phyloP scores from a whole-genome alignment of 2,797 vertebrate species.

The Propithecus perrieri region DNA sequence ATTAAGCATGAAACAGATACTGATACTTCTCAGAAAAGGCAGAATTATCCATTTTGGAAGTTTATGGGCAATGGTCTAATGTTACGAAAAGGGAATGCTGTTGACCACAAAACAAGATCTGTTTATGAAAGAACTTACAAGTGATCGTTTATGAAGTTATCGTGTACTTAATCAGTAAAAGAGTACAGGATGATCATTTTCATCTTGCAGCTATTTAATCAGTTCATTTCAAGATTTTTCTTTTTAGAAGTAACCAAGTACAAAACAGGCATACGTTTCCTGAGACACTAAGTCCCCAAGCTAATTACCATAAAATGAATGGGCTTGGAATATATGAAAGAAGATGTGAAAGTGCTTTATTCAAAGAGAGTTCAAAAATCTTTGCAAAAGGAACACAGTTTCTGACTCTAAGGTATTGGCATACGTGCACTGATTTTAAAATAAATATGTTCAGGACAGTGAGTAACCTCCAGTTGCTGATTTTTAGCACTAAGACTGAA shows the following conservation, averaged over 20 bases:
- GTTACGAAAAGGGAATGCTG: background rate
- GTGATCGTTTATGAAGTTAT: background rate
- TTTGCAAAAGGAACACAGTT: constrained; percentile 52
- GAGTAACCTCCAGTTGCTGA: constrained; percentile 55
- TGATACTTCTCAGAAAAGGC: background rate
- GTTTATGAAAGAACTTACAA: background rate
- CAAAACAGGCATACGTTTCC: constrained; percentile 69
- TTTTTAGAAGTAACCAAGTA: constrained; percentile 67
- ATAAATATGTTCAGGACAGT: constrained; percentile 23
- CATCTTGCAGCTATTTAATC: constrained; percentile 36
- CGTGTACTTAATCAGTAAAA: background rate
- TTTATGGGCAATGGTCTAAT: background rate
- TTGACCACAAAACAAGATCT: background rate
- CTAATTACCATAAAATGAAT: constrained; percentile 81
- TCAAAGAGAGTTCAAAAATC: constrained; percentile 75
- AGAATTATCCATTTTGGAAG: background rate
- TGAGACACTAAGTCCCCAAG: constrained; percentile 73
- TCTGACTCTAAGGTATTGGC: constrained; percentile 62
- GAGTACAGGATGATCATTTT: background rate
- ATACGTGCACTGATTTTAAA: constrained; percentile 64
- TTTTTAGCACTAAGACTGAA: constrained; percentile 38
- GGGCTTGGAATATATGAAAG: constrained; percentile 77
- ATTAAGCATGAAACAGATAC: constrained; percentile 16
- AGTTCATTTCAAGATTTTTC: constrained; percentile 72
- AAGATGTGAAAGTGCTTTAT: constrained; percentile 75